Evolutionary conservation across 2,113 vertebrate genomes (phyloP).

Genomic region (Calidris pugnax): DNA sequence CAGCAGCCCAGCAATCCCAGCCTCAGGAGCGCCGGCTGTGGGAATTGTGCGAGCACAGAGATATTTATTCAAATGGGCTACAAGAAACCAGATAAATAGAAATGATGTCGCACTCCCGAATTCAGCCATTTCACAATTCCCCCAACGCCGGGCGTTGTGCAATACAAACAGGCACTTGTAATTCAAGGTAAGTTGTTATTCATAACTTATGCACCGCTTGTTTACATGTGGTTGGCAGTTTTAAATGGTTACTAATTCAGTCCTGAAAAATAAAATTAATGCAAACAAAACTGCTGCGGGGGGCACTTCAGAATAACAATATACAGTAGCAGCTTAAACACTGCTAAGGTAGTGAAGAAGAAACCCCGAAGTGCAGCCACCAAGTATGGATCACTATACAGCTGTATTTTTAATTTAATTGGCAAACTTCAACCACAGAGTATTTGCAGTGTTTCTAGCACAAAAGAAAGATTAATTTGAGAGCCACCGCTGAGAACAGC

Average conservation of each 20-base stretch:
- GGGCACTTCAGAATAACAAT: slow-evolving; percentile 10
- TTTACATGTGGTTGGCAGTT: slow-evolving; percentile 30
- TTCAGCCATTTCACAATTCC: background rate
- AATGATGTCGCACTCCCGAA: background rate
- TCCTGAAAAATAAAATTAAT: slow-evolving; percentile 40
- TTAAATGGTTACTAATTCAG: slow-evolving; percentile 51
- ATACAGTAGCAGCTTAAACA: background rate
- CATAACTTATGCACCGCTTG: background rate
- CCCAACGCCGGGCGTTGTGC: background rate
- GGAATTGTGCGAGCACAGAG: background rate
- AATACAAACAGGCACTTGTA: background rate
- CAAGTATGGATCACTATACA: background rate
- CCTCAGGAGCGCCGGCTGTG: fast-evolving
- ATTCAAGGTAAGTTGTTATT: slow-evolving; percentile 15
- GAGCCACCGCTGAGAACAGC: background rate
- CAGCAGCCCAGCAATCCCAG: background rate
- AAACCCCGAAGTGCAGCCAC: background rate
- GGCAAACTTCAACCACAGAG: background rate
- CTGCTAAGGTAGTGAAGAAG: background rate
- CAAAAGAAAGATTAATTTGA: background rate
- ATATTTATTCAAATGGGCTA: background rate
- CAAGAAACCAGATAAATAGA: background rate
- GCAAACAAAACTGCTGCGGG: slow-evolving; percentile 23
- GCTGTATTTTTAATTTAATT: background rate
- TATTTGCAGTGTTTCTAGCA: background rate